These are phyloP conservation scores for Phoxinus dragarum DNA, from an alignment of 2,797 vertebrate species.

Conservation along the genomic window DNA sequence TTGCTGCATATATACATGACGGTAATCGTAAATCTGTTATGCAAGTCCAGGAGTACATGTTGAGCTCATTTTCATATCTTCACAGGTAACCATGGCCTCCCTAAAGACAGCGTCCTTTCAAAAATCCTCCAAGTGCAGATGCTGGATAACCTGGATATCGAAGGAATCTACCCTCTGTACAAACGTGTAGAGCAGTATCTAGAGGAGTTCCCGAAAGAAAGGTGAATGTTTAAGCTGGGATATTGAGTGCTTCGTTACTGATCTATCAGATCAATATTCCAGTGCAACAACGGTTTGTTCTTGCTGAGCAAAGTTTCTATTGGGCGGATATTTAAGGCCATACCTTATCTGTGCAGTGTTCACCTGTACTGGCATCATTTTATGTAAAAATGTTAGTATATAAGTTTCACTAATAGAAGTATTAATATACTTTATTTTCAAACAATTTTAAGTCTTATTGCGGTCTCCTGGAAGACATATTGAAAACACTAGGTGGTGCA, in stretches of 20 bases:
- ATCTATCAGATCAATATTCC: not conserved
- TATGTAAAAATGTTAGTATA: not conserved
- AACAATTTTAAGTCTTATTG: not conserved
- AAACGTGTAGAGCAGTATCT: slow-evolving; percentile 89
- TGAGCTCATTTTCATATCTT: slow-evolving; percentile 47
- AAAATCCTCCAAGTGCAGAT: slow-evolving; percentile 95
- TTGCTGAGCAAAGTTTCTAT: not conserved
- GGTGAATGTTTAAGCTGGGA: slow-evolving; percentile 72
- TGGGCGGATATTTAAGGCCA: not conserved
- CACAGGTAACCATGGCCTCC: slow-evolving; percentile 88
- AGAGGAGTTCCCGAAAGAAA: slow-evolving; percentile 92
- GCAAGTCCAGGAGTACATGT: not conserved
- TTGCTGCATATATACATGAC: not conserved
- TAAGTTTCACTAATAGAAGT: not conserved
- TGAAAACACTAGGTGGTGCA: slow-evolving; percentile 54
- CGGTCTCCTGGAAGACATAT: not conserved
- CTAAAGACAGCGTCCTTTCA: slow-evolving; percentile 89
- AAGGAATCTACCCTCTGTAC: slow-evolving; percentile 93
- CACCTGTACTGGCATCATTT: not conserved
- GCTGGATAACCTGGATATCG: slow-evolving; percentile 94
- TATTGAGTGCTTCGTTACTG: slow-evolving; percentile 17
- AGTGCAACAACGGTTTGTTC: not conserved
- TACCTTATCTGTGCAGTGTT: not conserved
- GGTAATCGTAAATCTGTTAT: not conserved
- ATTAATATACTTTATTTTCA: not conserved